Conservation (phyloP, 2,113 vertebrate genomes). For the zebrafish (Danio rerio) region DNA sequence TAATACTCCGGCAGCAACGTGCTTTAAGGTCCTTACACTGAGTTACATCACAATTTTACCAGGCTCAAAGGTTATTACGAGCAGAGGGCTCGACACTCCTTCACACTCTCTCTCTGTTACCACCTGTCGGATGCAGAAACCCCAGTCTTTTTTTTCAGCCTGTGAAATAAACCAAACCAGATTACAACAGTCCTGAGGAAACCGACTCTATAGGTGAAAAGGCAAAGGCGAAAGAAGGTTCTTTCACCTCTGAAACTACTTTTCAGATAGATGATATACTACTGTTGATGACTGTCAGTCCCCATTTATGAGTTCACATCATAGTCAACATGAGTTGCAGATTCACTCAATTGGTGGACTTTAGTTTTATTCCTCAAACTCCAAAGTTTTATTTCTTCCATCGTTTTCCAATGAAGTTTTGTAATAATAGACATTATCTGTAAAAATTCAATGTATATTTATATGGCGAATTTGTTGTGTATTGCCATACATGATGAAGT, state of each 20-base stretch:
- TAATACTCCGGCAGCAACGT: conserved; percentile 11
- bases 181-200: neutral
- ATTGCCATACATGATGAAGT: too few relatives aligned
- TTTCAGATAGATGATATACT: neutral
- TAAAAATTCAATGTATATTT: too few relatives aligned
- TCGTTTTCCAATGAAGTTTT: too few relatives aligned
- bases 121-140: neutral
- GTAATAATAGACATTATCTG: too few relatives aligned
- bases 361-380: neutral
- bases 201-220: neutral
- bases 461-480: too few relatives aligned
- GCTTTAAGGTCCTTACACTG: neutral
- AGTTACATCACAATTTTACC: conserved; percentile 50
- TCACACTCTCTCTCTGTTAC: neutral
- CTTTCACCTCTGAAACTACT: neutral
- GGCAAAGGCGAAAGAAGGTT: neutral
- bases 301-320: neutral
- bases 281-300: neutral
- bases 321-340: neutral
- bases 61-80: conserved; percentile 53
- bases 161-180: conserved; percentile 12
- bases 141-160: neutral
- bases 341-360: neutral
- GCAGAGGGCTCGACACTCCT: conserved; percentile 40
- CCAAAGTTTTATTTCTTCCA: too few relatives aligned